Base-by-base conservation (phyloP, 2,888 invertebrate genomes). In the Pheosia gnoma region DNA sequence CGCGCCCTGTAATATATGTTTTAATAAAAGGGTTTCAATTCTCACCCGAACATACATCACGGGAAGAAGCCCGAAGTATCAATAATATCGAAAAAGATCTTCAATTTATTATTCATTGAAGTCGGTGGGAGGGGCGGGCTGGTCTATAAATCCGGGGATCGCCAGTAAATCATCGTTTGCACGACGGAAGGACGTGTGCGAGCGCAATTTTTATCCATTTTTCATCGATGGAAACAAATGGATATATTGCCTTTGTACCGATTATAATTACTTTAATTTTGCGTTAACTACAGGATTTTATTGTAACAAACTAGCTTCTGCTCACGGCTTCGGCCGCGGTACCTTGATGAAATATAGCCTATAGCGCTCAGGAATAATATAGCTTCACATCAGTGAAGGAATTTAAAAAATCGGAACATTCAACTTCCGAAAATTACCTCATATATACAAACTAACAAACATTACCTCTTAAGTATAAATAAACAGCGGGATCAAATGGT, bases 21-120 rank as follows among this genome's bases (percentile, higher is more conserved):
- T 93, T 93, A 93, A 93, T 93, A 93, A 93, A 93, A 93, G 91
- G 91, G 90, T 91, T 91, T 88, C 90, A 90, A 90, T 88, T 90
- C 88, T 84, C 88, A 83, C 87, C 87, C 86, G 85, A 84, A 86
- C 89, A 88, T 92, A 90, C 83, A 89, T 91, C 90, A 90, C 86
- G 72, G 72, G 80, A 77, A 84, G 83, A 88, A 85, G 84, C 86
- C 88, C 89, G 78, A 85, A 88, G 88, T 91, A 90, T 91, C 91
- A 89, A 90, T 90, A 90, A 89, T 90, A 90, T 87, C 87, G 85
- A 81, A 84, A 87, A 89, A 89, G 89, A 90, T 88, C 88, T 90
- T 86, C 88, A 86, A 91, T 91, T 90, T 91, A 89, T 91, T 91
- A 90, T 90, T 90, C 90, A 89, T 91, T 85, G 90, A 87, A 89